These are phyloP conservation scores for Malacosoma neustria DNA, from an alignment of 2,888 invertebrate species.

Conservation along the genomic window DNA sequence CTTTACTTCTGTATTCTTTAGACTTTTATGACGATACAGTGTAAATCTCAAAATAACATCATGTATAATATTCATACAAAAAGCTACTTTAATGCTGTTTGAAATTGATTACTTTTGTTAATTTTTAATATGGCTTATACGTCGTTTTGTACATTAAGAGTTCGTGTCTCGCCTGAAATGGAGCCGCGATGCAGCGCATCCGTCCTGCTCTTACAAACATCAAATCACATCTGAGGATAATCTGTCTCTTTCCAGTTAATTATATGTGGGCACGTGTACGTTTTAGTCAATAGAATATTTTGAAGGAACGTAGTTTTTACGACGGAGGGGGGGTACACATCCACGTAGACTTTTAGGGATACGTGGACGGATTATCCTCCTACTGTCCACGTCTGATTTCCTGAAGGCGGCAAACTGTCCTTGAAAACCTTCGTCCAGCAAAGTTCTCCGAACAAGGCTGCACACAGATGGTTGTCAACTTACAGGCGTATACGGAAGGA, in stretches of 20 bases:
- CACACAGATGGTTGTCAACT: too few relatives aligned
- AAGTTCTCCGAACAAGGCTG: too few relatives aligned
- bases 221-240: slow-evolving; percentile 11
- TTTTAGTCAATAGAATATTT: slow-evolving; percentile 46
- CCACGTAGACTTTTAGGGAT: neutral
- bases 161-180: slow-evolving; percentile 54
- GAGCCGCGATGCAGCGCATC: slow-evolving; percentile 45
- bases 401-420: too few relatives aligned
- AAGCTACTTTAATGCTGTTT: slow-evolving; percentile 5
- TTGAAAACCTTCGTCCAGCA: too few relatives aligned
- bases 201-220: slow-evolving; percentile 24
- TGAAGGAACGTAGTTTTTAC: slow-evolving; percentile 16
- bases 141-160: slow-evolving; percentile 14
- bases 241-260: slow-evolving; percentile 30
- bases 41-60: slow-evolving; percentile 50
- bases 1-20: too few relatives aligned
- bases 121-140: slow-evolving; percentile 10
- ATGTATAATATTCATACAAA: slow-evolving; percentile 7
- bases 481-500: too few relatives aligned
- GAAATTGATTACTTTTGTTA: slow-evolving; percentile 10
- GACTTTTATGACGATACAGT: slow-evolving; percentile 33
- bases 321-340: neutral
- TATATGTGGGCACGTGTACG: slow-evolving; percentile 29
- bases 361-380: neutral
- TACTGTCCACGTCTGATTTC: too few relatives aligned